A percentile compares a stretch with the other conserved stretches of the same genome.
Conservation (phyloP, 2,888 invertebrate species). For the Globia sparganii region DNA sequence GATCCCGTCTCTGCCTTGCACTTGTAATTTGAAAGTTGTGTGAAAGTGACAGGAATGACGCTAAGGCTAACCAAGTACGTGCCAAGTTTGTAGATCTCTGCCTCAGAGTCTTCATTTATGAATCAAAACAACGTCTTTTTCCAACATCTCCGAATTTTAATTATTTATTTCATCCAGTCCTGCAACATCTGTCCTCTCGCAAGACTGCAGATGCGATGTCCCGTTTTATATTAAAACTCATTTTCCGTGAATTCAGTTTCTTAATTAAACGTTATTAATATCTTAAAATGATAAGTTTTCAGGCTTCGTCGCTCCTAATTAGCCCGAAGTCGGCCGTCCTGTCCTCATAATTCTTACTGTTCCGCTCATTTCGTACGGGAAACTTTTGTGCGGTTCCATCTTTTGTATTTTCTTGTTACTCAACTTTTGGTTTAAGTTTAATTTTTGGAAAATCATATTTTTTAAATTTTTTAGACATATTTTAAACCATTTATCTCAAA, state of each 20-base stretch:
- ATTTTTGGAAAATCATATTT: constrained; percentile 43
- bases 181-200: constrained; percentile 45
- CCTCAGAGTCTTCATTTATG: neutral
- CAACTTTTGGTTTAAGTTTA: constrained; percentile 42
- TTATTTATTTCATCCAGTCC: constrained; percentile 22
- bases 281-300: constrained; percentile 70
- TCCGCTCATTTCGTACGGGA: constrained; percentile 48
- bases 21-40: too few species aligned
- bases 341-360: constrained; percentile 64
- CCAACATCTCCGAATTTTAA: constrained; percentile 9
- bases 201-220: constrained; percentile 54
- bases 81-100: too few species aligned
- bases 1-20: neutral
- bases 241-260: constrained; percentile 65
- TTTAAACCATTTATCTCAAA: constrained; percentile 6
- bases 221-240: constrained; percentile 67
- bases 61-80: neutral
- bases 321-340: constrained; percentile 60
- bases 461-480: neutral
- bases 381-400: constrained; percentile 67
- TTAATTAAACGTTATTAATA: constrained; percentile 71
- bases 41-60: neutral
- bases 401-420: constrained; percentile 58
- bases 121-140: constrained; percentile 1
- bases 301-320: constrained; percentile 65